Evolutionary conservation across 2,113 vertebrate genomes (phyloP).

Genomic region (Cromileptes altivelis): DNA sequence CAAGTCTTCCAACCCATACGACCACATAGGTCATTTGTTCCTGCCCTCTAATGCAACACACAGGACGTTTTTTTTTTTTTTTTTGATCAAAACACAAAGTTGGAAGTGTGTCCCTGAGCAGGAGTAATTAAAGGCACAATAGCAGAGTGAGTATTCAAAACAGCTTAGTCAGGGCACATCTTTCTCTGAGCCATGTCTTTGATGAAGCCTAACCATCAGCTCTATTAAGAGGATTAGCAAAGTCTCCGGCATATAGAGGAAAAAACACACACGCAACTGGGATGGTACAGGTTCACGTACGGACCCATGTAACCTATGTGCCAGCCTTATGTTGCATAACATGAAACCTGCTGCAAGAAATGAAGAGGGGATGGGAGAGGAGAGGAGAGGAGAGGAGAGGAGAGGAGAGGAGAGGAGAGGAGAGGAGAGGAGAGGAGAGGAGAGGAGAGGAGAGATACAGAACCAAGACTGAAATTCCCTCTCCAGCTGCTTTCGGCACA

Average conservation of each 20-base stretch:
- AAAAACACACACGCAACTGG: constrained; percentile 43
- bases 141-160: constrained; percentile 37
- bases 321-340: constrained; percentile 43
- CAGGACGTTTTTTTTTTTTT: too few species aligned
- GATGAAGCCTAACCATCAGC: constrained; percentile 66
- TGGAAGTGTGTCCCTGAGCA: constrained; percentile 24
- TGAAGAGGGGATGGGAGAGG: background rate
- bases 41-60: too few species aligned
- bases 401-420: constrained; percentile 17
- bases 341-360: constrained; percentile 39
- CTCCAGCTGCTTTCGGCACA: constrained; percentile 74
- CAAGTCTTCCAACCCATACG: too few species aligned
- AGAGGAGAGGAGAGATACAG: constrained; percentile 9
- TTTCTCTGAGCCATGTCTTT: constrained; percentile 60
- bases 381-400: constrained; percentile 1
- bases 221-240: constrained; percentile 68
- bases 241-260: constrained; percentile 52
- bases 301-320: constrained; percentile 36
- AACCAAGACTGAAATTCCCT: constrained; percentile 73
- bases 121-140: constrained; percentile 45
- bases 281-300: constrained; percentile 39
- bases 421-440: constrained; percentile 4
- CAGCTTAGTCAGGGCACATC: constrained; percentile 52
- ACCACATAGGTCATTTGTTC: too few species aligned
- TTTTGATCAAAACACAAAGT: background rate